These are phyloP conservation scores for Styela plicata DNA, from an alignment of 23 tunicate genomes.

Conservation along the genomic window DNA sequence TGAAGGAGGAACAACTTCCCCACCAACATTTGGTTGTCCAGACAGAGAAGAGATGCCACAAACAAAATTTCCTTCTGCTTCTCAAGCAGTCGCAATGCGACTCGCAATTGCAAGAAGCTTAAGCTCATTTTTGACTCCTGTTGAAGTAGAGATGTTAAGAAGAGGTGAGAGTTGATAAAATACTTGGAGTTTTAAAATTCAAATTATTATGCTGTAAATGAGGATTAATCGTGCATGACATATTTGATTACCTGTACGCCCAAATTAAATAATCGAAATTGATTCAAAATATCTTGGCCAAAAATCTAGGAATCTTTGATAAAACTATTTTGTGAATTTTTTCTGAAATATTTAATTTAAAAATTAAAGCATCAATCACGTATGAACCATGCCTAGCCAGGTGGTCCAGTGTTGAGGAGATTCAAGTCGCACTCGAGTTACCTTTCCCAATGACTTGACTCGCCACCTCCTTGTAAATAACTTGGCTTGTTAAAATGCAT, in stretches of 20 bases:
- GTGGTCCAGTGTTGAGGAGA: neutral
- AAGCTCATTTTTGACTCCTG: slow-evolving; percentile 40
- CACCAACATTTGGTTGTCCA: neutral
- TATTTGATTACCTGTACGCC: too few relatives aligned
- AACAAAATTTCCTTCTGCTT: slow-evolving; percentile 16
- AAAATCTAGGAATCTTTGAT: too few relatives aligned
- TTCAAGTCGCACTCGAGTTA: too few relatives aligned
- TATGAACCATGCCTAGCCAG: neutral
- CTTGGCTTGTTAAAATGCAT: too few relatives aligned
- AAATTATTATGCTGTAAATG: neutral
- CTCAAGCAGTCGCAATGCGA: slow-evolving; percentile 71
- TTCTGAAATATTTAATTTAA: too few relatives aligned
- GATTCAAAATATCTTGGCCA: too few relatives aligned
- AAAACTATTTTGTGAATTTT: too few relatives aligned
- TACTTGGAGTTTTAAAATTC: neutral
- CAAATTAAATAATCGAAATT: too few relatives aligned
- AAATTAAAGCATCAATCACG: too few relatives aligned
- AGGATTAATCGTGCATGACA: too few relatives aligned
- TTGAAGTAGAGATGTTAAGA: slow-evolving; percentile 45
- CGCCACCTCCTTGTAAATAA: neutral
- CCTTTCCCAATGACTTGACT: neutral
- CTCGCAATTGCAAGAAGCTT: slow-evolving; percentile 53
- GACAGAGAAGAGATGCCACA: neutral
- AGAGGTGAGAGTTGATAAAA: slow-evolving; percentile 32
- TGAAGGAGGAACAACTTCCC: slow-evolving; percentile 2